Evolutionary conservation across 2,888 invertebrate genomes (phyloP), one percentile per base, ranked within the genome.

Genomic region (Rugalucina vietnamica): DNA sequence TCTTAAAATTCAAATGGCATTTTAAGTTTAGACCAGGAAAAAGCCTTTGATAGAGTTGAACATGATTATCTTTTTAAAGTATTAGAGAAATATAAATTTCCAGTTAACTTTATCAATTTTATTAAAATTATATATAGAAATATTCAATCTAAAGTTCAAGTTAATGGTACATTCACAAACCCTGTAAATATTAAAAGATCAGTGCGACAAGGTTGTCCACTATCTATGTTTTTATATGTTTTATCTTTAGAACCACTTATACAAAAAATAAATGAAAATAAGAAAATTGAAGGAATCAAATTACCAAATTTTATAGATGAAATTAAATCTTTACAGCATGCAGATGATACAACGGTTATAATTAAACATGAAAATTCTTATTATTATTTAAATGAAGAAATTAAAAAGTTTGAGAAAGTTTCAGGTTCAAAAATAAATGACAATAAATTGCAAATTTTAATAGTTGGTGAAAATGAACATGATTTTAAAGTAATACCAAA

Each of bases 391-490:
- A 43, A 50, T 10, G 32, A 57, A 24, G 60, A 79, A 73, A 32
- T 36, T 21, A 43, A 39, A 32, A 60, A 43, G 12, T 73, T 50
- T 70, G 29, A 50, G 0, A 32, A 69, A 21, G 77, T 70, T 21
- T 77, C 70, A 21, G 77, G 77, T 21, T 69, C 77, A 34, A 77
- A 77, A 77, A 69, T 77, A 77, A 77, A 77, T 50, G 43, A 65
- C 27, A 12, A 70, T 2, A 77, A 77, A 77, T 49, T 70, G 10
- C 32, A 70, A 77, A 50, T 70, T n/a, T 27, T 77, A 36, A n/a
- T 5, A 1, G n/a, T 70, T 37, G 5, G 49, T 49, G 14, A 49
- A 12, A 49, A 49, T 12, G 49, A 49, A n/a, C n/a, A 60, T 29
- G 29, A 54, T 54, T 54, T 60, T 24, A 29, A 60, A 1, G 4